Conservation (phyloP, 1,140 invertebrate genomes). For the Marisa cornuarietis region DNA sequence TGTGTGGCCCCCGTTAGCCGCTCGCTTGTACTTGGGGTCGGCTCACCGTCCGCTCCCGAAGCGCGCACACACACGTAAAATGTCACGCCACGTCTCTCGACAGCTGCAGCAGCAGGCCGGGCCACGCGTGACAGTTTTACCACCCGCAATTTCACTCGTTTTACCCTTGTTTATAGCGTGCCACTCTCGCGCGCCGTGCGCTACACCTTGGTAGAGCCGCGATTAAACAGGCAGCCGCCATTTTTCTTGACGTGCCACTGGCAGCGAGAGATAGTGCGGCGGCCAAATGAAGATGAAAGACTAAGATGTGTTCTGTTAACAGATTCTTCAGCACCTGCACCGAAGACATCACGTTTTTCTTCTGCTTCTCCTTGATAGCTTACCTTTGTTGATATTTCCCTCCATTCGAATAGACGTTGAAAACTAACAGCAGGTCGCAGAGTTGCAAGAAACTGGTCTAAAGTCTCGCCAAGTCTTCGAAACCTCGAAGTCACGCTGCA, state of each 20-base stretch:
- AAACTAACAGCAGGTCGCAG: constrained; percentile 6
- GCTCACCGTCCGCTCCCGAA: no score
- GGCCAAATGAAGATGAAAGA: constrained; percentile 10
- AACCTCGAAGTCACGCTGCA: no score
- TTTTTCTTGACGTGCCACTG: background rate
- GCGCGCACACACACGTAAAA: no score
- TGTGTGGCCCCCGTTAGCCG: no score
- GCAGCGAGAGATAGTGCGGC: background rate
- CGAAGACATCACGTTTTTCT: background rate
- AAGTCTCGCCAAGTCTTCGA: no score
- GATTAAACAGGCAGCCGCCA: background rate
- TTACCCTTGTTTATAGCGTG: background rate
- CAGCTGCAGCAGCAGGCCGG: background rate
- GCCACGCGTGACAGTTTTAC: constrained; percentile 1
- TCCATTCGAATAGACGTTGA: background rate
- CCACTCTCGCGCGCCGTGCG: no score
- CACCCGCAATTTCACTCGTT: constrained; percentile 2
- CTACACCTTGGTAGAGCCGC: no score
- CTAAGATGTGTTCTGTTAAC: background rate
- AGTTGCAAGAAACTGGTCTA: background rate
- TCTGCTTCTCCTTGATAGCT: no score
- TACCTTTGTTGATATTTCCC: background rate
- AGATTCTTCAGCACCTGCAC: background rate
- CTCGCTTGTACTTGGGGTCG: no score
- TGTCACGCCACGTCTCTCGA: no score